A percentile compares a stretch with the other conserved stretches of the same genome.
These are phyloP conservation scores for Geophilus truncorum DNA, from an alignment of 2,888 invertebrate species.

Conservation along the genomic window DNA sequence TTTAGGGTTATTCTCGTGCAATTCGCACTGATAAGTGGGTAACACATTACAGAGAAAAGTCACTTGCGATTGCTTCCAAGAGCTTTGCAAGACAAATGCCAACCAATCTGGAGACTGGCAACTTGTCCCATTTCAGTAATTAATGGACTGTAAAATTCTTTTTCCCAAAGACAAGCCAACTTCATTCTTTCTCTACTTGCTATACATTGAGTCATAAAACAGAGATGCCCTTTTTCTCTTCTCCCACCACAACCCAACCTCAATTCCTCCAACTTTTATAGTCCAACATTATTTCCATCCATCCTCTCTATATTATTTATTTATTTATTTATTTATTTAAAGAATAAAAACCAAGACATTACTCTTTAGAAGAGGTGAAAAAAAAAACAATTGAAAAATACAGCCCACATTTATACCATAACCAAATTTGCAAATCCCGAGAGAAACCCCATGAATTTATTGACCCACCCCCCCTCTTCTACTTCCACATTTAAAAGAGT, in stretches of 20 bases:
- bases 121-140: background rate
- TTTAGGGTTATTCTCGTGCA: background rate
- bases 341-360: background rate
- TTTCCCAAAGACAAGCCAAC: background rate
- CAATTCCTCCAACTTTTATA: background rate
- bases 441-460: background rate
- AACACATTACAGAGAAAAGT: background rate
- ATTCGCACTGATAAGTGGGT: background rate
- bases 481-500: background rate
- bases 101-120: conserved; percentile 4
- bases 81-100: conserved; percentile 2
- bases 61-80: background rate
- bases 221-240: background rate
- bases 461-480: background rate
- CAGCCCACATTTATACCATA: background rate
- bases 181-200: background rate
- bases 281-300: background rate
- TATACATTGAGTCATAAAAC: conserved; percentile 10
- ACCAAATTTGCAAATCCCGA: background rate
- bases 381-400: background rate
- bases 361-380: background rate
- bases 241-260: background rate
- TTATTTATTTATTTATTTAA: background rate
- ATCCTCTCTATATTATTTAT: background rate
- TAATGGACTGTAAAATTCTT: conserved; percentile 4